Base-by-base conservation (phyloP, 2,888 invertebrate genomes). In the Tachina lurida region DNA sequence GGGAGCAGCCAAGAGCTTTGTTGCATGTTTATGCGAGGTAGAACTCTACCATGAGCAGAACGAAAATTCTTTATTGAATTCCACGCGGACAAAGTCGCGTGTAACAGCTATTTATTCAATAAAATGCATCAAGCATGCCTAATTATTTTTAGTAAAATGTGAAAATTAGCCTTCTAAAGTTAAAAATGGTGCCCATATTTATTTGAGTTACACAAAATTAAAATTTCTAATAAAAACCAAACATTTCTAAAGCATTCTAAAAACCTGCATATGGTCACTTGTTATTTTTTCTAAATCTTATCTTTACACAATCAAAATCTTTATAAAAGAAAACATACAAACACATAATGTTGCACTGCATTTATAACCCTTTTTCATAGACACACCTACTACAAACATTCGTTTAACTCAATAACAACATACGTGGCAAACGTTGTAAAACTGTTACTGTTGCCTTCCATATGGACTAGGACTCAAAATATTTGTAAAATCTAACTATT, bases 181-280 rank as follows among this genome's bases (percentile, higher is more conserved):
- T 3, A 15, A n/a, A 49, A 9, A 49, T 8, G 15, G 12, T 8
- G 15, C 49, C 3, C 49, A n/a, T n/a, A n/a, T 49, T 49, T n/a
- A 15, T 56, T 0, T 31, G 4, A 5, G 31, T 15, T 31, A 3
- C 2, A 60, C 10, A 39, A 31, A 15, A 15, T 19, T 45, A 8
- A 43, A 31, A n/a, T 31, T 31, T 31, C 31, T 7, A 31, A 31
- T 31, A 31, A 31, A 31, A 31, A 31, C 31, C 31, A 31, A 31
- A 31, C 5, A 31, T 31, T 73, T 41, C 19, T 15, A 15, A 17
- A 9, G 10, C 10, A 45, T 45, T 54, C 12, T n/a, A 43, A 75
- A 70, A 13, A 62, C 41, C n/a, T n/a, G 45, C 84, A 85, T 81
- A 85, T 85, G 84, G 84, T 74, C 68, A 77, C 67, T 62, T 62